Base-by-base conservation (phyloP, 2,797 vertebrate species). In the Menidia menidia region DNA sequence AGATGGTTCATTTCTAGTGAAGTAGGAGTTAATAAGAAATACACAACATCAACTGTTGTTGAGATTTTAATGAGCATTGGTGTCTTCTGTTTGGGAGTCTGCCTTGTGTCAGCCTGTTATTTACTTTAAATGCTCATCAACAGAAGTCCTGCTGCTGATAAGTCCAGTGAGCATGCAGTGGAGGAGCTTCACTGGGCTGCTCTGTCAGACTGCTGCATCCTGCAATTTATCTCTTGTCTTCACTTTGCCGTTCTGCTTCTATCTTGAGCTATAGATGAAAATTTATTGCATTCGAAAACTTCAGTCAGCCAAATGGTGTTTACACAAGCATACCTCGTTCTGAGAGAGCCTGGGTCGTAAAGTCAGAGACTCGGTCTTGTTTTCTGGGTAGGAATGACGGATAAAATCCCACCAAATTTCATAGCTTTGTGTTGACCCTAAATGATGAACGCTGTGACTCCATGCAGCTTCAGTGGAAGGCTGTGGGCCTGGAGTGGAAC, bases 261-360 rank as follows among this genome's bases (percentile, higher is more conserved):
- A 90, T 92, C 90, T 91, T 87, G 85, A 92, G 86, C 89, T 83
- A 77, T 81, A 92, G 91, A 95, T 94, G 91, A 93, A 93, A 95
- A 93, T 93, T 90, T 93, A 93, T 93, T 82, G 78, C 68, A 80
- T 86, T 92, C 91, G 82, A 81, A 92, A 87, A 81, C 90, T 83
- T 91, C 79, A 83, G 65, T 42, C 65, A 77, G 92, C 90, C 92
- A 92, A 92, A 93, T 73, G 85, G 90, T 96, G 95, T 96, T 96
- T 96, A 95, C 87, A 93, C 93, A 95, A 94, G 94, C 95, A 94
- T 94, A 93, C 91, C 92, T 93, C 88, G 68, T 87, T 72, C 61
- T 54, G 71, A 86, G 82, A 91, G 86, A 72, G 70, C 60, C 60
- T 53, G 62, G 78, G 78, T 73, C 64, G 69, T 47, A 15, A 74